phyloP scores from a whole-genome alignment of 2,888 invertebrate species.

The Agriopis marginaria region DNA sequence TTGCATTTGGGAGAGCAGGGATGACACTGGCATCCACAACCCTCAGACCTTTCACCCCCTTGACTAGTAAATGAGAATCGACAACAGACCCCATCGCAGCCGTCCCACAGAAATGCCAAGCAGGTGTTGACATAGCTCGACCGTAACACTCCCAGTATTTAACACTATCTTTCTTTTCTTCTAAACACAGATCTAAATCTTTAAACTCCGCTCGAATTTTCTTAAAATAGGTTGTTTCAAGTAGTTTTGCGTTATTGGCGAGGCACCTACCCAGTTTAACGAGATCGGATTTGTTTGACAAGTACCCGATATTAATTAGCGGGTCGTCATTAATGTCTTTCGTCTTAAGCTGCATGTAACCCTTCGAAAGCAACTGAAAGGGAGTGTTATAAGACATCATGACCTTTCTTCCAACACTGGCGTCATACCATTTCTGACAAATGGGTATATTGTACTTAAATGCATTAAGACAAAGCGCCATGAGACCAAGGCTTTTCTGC shows the following conservation, averaged over 20 bases:
- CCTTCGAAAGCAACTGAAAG: constrained; percentile 78
- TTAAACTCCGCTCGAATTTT: constrained; percentile 39
- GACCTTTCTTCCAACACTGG: constrained; percentile 42
- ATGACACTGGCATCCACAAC: constrained; percentile 63
- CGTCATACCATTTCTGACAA: constrained; percentile 49
- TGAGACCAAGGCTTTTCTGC: constrained; percentile 23
- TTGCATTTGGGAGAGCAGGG: constrained; percentile 84
- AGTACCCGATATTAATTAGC: constrained; percentile 85
- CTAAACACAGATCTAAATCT: constrained; percentile 46
- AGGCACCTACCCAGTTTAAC: constrained; percentile 38
- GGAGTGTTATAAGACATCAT: constrained; percentile 40
- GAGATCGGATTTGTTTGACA: constrained; percentile 31
- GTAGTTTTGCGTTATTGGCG: constrained; percentile 41
- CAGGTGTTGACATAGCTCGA: constrained; percentile 80
- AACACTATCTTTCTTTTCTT: constrained; percentile 13
- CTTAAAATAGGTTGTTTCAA: constrained; percentile 47
- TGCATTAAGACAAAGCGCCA: constrained; percentile 67
- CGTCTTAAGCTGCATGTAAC: constrained; percentile 82
- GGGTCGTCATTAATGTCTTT: constrained; percentile 84
- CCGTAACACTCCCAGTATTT: constrained; percentile 54
- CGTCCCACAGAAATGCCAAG: constrained; percentile 90
- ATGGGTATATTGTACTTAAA: constrained; percentile 69
- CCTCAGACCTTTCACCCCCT: constrained; percentile 47
- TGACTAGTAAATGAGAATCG: constrained; percentile 80
- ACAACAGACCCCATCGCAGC: constrained; percentile 92